Evolutionary conservation across 2,797 vertebrate genomes (phyloP), one percentile per base, ranked within the genome.

Genomic region (Trematomus bernacchii): DNA sequence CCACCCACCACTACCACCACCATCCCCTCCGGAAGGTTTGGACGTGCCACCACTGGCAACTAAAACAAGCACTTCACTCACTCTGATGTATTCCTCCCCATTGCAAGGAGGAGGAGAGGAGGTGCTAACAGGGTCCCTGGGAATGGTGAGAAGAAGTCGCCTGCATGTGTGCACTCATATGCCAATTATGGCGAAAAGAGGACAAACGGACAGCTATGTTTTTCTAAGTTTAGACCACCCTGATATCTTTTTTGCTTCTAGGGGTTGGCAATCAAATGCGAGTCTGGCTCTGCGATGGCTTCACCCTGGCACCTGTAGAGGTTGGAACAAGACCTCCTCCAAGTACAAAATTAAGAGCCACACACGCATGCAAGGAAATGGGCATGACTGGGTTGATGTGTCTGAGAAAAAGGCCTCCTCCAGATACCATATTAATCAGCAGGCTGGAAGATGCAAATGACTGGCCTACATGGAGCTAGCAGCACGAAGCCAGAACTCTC

Each of bases 51-150:
- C 77, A 73, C 87, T 91, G 89, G 88, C 82, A 91, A 85, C 88
- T 89, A 90, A 93, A 93, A 93, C 91, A 92, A 93, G 89, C 84
- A 79, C 91, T 91, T 93, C 87, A 87, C 87, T 92, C 90, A 85
- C 72, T 84, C 83, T 92, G 87, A 95, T 94, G 93, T 94, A 95
- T 94, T 93, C 90, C 72, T 86, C 82, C 33, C 91, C 80, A 83
- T 86, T 82, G 79, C 84, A 79, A 87, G 83, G 73, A 91, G 74
- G 74, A 85, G 82, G 77, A 79, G 79, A 88, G 80, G 87, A 91
- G 91, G 84, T 91, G 87, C 89, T 93, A 92, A 94, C 92, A 92
- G 90, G 91, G 78, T 93, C 92, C 87, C 71, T 59, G 79, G 87
- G 93, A 90, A 91, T 73, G 76, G 79, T 79, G 77, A 67, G 63